These are phyloP conservation scores for Hylaeus anthracinus DNA, from an alignment of 1,140 invertebrate species.

Conservation along the genomic window DNA sequence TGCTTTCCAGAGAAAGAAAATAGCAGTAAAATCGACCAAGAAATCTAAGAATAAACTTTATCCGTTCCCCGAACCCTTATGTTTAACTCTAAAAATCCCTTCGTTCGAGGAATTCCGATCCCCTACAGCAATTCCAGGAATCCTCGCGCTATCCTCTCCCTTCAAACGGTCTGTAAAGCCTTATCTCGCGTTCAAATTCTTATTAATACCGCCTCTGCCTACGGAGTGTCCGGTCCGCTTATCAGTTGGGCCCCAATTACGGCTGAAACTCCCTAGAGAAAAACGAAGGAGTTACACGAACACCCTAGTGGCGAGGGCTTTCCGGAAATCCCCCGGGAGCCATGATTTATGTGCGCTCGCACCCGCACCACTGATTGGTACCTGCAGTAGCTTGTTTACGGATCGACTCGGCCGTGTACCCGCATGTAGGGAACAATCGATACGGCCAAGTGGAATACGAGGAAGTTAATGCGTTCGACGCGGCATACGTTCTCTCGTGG, in stretches of 20 bases:
- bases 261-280: constrained; percentile 5
- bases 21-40: too few species aligned
- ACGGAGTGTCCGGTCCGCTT: neutral
- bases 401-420: constrained; percentile 13
- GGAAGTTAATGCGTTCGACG: too few species aligned
- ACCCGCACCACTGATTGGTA: constrained; percentile 32
- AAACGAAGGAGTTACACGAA: neutral
- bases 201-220: constrained; percentile 18
- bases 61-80: too few species aligned
- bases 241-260: constrained; percentile 26
- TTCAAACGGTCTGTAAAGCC: constrained; percentile 13
- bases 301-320: neutral
- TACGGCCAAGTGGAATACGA: neutral
- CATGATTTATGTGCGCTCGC: constrained; percentile 24
- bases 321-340: constrained; percentile 17
- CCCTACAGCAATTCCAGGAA: constrained; percentile 9
- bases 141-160: constrained; percentile 10
- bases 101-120: neutral
- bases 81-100: neutral
- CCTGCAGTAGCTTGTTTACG: constrained; percentile 18
- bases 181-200: constrained; percentile 37
- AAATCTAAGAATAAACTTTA: too few species aligned
- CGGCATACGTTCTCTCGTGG: neutral
- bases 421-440: constrained; percentile 18
- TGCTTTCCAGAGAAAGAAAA: too few species aligned